These are phyloP conservation scores for Pantherophis vulpinus DNA, from an alignment of 2,797 vertebrate species.

Conservation along the genomic window DNA sequence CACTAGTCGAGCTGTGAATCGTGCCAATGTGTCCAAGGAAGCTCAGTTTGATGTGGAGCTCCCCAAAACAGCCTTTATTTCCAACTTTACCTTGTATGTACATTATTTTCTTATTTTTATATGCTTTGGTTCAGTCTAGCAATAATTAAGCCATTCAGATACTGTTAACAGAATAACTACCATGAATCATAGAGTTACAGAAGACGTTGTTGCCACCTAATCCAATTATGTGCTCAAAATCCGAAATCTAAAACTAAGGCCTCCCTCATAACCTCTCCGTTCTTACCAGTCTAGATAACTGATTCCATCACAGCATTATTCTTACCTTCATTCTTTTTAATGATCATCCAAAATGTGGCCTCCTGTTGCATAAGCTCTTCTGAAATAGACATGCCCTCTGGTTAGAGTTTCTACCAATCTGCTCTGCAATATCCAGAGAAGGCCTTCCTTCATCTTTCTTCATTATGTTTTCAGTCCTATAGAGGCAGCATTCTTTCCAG, in stretches of 20 bases:
- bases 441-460: background rate
- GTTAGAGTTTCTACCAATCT: background rate
- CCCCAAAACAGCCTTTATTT: conserved; percentile 91
- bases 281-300: background rate
- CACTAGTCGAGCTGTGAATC: conserved; percentile 83
- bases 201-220: no score
- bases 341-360: background rate
- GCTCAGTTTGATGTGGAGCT: conserved; percentile 86
- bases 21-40: conserved; percentile 77
- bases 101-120: conserved; percentile 1
- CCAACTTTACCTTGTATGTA: conserved; percentile 91
- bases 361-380: background rate
- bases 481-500: background rate
- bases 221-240: background rate
- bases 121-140: background rate
- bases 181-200: background rate
- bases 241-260: background rate
- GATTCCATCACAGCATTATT: background rate
- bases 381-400: background rate
- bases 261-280: background rate
- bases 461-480: conserved; percentile 16
- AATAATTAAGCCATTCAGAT: background rate
- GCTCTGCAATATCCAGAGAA: background rate
- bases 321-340: background rate
- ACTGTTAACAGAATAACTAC: conserved; percentile 5